Evolutionary conservation across 2,113 vertebrate genomes (phyloP), one percentile per base, ranked within the genome.

Genomic region (Solenodon paradoxus): DNA sequence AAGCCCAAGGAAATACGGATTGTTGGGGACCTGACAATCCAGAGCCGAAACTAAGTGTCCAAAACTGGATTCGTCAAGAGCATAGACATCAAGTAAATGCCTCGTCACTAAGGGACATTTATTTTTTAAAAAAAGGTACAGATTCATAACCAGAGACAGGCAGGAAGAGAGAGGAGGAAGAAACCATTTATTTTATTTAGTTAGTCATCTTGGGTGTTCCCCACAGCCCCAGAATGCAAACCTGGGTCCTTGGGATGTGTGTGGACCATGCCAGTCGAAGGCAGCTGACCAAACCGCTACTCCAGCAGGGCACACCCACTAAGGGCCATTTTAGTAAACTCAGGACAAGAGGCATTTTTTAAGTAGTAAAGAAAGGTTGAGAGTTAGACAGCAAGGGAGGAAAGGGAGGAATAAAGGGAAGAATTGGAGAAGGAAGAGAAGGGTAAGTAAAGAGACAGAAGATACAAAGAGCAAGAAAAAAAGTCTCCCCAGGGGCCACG

Each of bases 381-480:
- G 4, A 26, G 10, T 24, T 42, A 13, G 24, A 66, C 26, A 66
- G 32, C 9, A 7, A 17, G 22, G 35, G 2, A 20, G 17, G 11
- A 8, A 8, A 11, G 19, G 4, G 24, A 42, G 24, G 59, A 19
- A 20, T 0, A 0, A 12, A 40, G 16, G 6, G 9, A 15, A 11
- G 16, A 16, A 32, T 5, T 32, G 26, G 5, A 38, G 35, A 1
- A 28, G 9, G 20, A 24, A 26, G 3, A 5, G 12, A 17, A 12
- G 38, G 11, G 3, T 13, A 0, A 53, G 12, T 4, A 55, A 61
- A 15, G 4, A 35, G 5, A 16, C n/a, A 19, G 13, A n/a, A 49
- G 7, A 28, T 4, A 45, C 11, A 40, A 55, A 35, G 22, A 66
- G 9, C 0, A 71, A 40, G n/a, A 26, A 79, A 26, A 30, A 49